phyloP scores from a whole-genome alignment of 1,140 invertebrate genomes.

The Cydia strobilella region DNA sequence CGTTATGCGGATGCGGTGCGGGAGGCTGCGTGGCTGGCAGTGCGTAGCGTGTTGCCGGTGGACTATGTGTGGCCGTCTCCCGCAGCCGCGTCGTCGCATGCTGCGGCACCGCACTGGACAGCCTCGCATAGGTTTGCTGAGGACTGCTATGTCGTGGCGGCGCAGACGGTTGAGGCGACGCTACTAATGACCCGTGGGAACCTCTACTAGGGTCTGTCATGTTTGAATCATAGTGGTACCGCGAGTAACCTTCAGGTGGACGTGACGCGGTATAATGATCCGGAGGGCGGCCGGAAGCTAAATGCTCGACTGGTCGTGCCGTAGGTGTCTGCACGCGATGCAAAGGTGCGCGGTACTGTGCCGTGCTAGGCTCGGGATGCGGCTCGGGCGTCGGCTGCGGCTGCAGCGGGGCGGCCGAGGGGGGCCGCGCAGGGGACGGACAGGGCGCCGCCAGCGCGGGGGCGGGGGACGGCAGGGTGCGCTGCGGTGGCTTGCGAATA shows the following conservation, averaged over 20 bases:
- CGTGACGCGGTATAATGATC: slow-evolving; percentile 66
- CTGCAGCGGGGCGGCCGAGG: slow-evolving; percentile 53
- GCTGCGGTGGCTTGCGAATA: slow-evolving; percentile 63
- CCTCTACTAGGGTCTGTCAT: slow-evolving; percentile 54
- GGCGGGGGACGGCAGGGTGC: slow-evolving; percentile 66
- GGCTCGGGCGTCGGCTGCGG: slow-evolving; percentile 45
- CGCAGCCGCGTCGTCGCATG: slow-evolving; percentile 58
- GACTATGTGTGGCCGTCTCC: slow-evolving; percentile 58
- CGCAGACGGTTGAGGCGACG: slow-evolving; percentile 64
- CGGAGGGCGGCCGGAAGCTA: slow-evolving; percentile 55
- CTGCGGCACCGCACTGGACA: slow-evolving; percentile 63
- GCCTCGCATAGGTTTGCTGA: slow-evolving; percentile 62
- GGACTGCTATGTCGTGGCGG: slow-evolving; percentile 63
- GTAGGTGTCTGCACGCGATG: slow-evolving; percentile 68
- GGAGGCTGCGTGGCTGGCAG: slow-evolving; percentile 56
- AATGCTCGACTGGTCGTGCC: slow-evolving; percentile 59
- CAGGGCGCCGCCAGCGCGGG: slow-evolving; percentile 63
- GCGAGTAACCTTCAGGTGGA: slow-evolving; percentile 59
- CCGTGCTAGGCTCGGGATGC: slow-evolving; percentile 47
- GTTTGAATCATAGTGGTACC: slow-evolving; percentile 66
- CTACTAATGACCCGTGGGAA: slow-evolving; percentile 54
- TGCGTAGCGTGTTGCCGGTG: slow-evolving; percentile 58
- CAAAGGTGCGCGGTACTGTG: slow-evolving; percentile 54
- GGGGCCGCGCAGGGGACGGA: slow-evolving; percentile 63
- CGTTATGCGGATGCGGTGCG: slow-evolving; percentile 65